A percentile compares a stretch with the other conserved stretches of the same genome.
These are phyloP conservation scores for Callorhinus ursinus DNA, from an alignment of 2,113 vertebrate genomes.

Conservation along the genomic window DNA sequence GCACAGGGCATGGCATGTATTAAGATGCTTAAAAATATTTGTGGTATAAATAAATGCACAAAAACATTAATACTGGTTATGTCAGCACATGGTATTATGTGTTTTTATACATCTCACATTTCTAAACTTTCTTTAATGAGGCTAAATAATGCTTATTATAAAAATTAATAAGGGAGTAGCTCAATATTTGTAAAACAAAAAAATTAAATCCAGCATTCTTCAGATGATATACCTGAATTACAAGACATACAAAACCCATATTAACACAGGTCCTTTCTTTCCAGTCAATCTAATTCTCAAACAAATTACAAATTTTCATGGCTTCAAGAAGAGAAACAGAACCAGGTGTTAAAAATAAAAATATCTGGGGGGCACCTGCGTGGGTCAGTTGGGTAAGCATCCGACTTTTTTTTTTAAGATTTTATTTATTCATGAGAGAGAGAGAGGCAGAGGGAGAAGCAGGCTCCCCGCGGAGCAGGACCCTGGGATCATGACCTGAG, in stretches of 20 bases:
- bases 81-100: not conserved
- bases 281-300: slow-evolving; percentile 35
- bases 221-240: not conserved
- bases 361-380: not conserved
- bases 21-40: not conserved
- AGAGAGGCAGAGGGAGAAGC: too few species aligned
- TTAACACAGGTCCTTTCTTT: slow-evolving; percentile 19
- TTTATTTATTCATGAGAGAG: too few species aligned
- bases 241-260: not conserved
- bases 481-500: too few species aligned
- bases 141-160: slow-evolving; percentile 19
- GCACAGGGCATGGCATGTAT: not conserved
- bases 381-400: not conserved
- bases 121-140: not conserved
- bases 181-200: not conserved
- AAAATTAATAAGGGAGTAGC: not conserved
- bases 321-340: not conserved
- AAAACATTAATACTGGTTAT: not conserved
- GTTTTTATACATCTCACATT: not conserved
- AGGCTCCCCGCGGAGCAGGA: too few species aligned
- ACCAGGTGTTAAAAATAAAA: not conserved
- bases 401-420: too few species aligned
- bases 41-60: not conserved
- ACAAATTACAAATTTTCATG: slow-evolving; percentile 25
- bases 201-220: not conserved